These are phyloP conservation scores for Chromoteleia sp. DNA, from an alignment of 2,888 invertebrate genomes.

Conservation along the genomic window DNA sequence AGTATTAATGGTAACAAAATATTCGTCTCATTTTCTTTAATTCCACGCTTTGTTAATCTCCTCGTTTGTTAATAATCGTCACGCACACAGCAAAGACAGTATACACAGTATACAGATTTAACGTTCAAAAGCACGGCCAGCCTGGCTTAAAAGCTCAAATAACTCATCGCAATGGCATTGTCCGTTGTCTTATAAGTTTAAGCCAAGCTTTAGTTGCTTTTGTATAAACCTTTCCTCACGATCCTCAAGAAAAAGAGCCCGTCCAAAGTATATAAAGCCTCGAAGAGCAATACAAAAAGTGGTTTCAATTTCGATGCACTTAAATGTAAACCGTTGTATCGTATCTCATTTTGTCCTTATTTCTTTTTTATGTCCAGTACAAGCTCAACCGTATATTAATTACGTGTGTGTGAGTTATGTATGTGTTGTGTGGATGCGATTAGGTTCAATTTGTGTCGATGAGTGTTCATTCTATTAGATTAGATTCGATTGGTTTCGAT, in stretches of 20 bases:
- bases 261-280: constrained; percentile 66
- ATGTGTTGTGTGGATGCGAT: constrained; percentile 5
- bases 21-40: constrained; percentile 82
- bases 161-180: background rate
- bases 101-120: constrained; percentile 84
- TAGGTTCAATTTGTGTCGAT: constrained; percentile 43
- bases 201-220: constrained; percentile 79
- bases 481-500: too few relatives aligned
- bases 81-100: constrained; percentile 81
- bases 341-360: constrained; percentile 14
- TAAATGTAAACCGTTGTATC: constrained; percentile 72
- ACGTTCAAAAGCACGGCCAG: constrained; percentile 80
- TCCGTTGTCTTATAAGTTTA: constrained; percentile 60
- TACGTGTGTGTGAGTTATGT: constrained; percentile 22
- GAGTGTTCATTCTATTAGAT: too few relatives aligned
- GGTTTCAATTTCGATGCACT: constrained; percentile 75
- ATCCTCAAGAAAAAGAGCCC: constrained; percentile 69
- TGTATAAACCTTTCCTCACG: constrained; percentile 72
- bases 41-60: constrained; percentile 78
- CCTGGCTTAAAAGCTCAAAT: constrained; percentile 77
- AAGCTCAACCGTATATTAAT: constrained; percentile 57
- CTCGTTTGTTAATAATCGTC: constrained; percentile 75
- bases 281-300: constrained; percentile 68
- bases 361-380: constrained; percentile 34
- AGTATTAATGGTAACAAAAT: constrained; percentile 84